phyloP scores from a whole-genome alignment of 1,140 invertebrate genomes.

The Diabrotica virgifera region DNA sequence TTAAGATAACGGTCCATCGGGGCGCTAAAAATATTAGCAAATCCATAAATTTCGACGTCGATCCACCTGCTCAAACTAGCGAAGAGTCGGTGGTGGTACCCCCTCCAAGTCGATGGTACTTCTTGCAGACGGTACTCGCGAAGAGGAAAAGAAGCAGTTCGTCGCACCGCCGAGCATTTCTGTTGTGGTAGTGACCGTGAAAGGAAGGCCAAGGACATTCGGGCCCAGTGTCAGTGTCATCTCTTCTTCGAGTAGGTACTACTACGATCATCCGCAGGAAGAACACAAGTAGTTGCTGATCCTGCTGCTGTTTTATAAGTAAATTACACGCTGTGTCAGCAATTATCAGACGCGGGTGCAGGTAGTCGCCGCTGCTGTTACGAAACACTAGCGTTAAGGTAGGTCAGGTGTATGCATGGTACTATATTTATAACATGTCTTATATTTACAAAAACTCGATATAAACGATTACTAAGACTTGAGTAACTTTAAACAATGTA shows the following conservation, averaged over 20 bases:
- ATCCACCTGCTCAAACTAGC: not conserved
- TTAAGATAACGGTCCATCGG: no score
- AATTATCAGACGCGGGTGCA: not conserved
- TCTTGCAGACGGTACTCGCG: not conserved
- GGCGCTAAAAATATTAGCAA: not conserved
- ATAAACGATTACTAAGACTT: no score
- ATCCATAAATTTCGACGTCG: not conserved
- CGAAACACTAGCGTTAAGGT: not conserved
- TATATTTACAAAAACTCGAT: no score
- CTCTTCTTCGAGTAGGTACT: not conserved
- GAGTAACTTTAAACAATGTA: no score
- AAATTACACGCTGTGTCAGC: no score
- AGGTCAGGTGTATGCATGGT: not conserved
- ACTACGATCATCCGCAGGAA: not conserved
- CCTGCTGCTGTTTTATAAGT: not conserved
- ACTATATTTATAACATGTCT: no score
- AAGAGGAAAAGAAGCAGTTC: not conserved
- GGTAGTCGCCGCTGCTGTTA: not conserved
- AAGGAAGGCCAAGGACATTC: slow-evolving; percentile 1
- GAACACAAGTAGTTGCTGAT: not conserved
- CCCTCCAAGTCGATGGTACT: not conserved
- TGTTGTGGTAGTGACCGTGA: not conserved
- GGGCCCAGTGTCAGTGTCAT: slow-evolving; percentile 1
- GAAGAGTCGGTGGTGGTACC: not conserved
- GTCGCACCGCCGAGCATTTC: not conserved